phyloP scores from a whole-genome alignment of 2,888 invertebrate genomes.

The Agrenia bidenticulata region DNA sequence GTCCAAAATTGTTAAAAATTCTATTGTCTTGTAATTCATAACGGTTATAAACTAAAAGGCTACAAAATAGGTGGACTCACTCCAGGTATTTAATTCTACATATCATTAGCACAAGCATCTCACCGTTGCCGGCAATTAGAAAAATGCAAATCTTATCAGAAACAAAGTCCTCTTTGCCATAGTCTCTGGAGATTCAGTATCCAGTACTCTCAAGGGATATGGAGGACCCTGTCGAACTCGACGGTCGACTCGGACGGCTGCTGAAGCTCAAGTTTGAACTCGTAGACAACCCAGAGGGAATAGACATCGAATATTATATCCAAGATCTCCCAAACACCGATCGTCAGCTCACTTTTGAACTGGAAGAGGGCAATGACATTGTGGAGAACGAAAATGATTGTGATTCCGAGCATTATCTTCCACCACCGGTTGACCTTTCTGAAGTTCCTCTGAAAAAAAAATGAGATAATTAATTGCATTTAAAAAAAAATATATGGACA shows the following conservation, averaged over 20 bases:
- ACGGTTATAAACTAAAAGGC: too few species aligned
- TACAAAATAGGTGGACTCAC: too few species aligned
- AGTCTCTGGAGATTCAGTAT: too few species aligned
- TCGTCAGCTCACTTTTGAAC: not conserved
- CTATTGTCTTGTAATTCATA: too few species aligned
- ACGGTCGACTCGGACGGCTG: slow-evolving; percentile 2
- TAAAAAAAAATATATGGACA: not conserved
- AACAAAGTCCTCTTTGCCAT: too few species aligned
- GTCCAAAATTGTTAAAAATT: too few species aligned
- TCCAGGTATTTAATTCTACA: too few species aligned
- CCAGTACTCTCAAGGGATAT: too few species aligned
- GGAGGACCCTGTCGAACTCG: slow-evolving; percentile 10
- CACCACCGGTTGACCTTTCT: slow-evolving; percentile 13
- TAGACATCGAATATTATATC: not conserved
- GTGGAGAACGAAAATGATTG: not conserved
- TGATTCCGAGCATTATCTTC: not conserved
- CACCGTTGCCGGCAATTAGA: too few species aligned
- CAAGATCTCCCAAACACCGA: not conserved
- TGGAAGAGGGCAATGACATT: not conserved
- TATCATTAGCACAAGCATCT: too few species aligned
- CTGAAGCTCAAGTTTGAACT: not conserved
- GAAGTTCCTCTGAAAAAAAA: slow-evolving; percentile 9
- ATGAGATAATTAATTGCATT: not conserved
- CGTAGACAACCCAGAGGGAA: slow-evolving; percentile 12
- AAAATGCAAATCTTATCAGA: too few species aligned